These are phyloP conservation scores for Sphaerophoria taeniata DNA, from an alignment of 2,888 invertebrate genomes.

Conservation along the genomic window DNA sequence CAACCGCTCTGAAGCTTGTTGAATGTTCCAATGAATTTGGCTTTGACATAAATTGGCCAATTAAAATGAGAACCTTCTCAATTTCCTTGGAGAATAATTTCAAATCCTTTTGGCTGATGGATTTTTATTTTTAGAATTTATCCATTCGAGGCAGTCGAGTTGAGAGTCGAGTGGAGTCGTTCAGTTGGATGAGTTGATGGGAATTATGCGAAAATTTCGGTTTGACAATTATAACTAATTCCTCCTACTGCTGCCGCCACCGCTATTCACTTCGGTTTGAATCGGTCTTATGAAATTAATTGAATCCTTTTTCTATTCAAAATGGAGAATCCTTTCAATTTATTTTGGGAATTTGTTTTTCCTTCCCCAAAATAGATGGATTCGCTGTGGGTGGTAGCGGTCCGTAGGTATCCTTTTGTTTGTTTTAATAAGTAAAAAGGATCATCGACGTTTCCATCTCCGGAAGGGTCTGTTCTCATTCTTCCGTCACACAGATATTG, in stretches of 20 bases:
- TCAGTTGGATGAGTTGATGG: background rate
- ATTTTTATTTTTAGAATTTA: background rate
- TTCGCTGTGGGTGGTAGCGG: background rate
- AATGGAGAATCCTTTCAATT: background rate
- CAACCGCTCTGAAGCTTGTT: background rate
- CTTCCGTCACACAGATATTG: background rate
- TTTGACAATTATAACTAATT: background rate
- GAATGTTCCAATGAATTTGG: slow-evolving; percentile 4
- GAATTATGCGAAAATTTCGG: background rate
- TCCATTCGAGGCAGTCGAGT: background rate
- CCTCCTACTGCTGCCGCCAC: background rate
- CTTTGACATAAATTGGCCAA: slow-evolving; percentile 44
- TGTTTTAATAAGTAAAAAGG: too few species aligned
- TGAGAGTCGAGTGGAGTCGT: background rate
- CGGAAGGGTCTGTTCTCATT: background rate
- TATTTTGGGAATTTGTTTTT: background rate
- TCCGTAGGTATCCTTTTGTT: background rate
- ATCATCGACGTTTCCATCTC: too few species aligned
- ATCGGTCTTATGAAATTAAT: background rate
- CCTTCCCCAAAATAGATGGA: background rate
- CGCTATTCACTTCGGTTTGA: background rate
- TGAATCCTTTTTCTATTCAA: background rate
- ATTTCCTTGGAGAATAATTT: background rate
- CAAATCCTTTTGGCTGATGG: background rate
- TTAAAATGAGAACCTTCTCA: background rate